Evolutionary conservation across 2,113 vertebrate species (phyloP).

Genomic region (Pica pica): DNA sequence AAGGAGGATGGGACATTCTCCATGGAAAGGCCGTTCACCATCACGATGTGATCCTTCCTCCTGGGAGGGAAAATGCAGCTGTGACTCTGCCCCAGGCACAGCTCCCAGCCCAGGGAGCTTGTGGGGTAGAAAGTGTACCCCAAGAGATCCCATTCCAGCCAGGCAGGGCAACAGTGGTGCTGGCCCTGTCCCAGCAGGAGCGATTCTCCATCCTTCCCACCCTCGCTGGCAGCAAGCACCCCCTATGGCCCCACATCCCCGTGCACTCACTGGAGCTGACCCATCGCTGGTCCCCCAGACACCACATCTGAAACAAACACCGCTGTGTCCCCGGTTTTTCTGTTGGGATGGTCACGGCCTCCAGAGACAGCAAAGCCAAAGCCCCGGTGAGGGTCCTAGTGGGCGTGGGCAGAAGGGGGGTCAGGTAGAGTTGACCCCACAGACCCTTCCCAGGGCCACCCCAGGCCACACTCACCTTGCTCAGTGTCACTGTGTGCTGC

Average conservation of each 20-base stretch:
- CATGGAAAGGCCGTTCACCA: constrained; percentile 94
- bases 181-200: background rate
- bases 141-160: background rate
- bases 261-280: constrained; percentile 84
- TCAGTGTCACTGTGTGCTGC: constrained; percentile 87
- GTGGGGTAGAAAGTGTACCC: background rate
- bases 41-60: constrained; percentile 87
- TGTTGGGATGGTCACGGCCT: constrained; percentile 79
- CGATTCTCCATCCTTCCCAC: rapidly evolving
- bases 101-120: rapidly evolving
- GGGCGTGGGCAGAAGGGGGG: background rate
- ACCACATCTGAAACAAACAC: constrained; percentile 90
- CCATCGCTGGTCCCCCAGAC: constrained; percentile 83
- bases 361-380: constrained; percentile 93
- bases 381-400: constrained; percentile 85
- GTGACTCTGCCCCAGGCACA: background rate
- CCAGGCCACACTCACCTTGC: constrained; percentile 72
- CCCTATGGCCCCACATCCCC: rapidly evolving
- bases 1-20: constrained; percentile 82
- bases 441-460: background rate
- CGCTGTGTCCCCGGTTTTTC: constrained; percentile 64
- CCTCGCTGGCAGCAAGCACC: rapidly evolving
- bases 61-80: constrained; percentile 48
- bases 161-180: background rate
- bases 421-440: background rate